Evolutionary conservation across 2,797 vertebrate genomes (phyloP), one percentile per base, ranked within the genome.

Genomic region (Danio albolineatus): DNA sequence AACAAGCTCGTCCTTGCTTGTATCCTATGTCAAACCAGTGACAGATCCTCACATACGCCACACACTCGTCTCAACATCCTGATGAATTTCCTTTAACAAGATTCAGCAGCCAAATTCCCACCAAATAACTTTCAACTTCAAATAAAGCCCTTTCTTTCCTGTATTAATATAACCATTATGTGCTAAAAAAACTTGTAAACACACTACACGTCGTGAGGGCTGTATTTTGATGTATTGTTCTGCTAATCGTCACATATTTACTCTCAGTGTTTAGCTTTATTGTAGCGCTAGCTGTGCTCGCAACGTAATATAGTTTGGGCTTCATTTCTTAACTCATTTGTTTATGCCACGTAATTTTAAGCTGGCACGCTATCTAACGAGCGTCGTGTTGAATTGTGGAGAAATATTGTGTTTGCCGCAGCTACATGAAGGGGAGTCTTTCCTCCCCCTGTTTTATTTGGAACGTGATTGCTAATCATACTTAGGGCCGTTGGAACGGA

Each of bases 381-480:
- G 17, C 21, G 10, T 41, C 17, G 19, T 48, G 59, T 41, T 64
- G 57, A 70, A 57, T 57, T 70, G 77, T 54, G 49, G 41, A 41
- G 72, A 70, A 79, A 51, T 56, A 62, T 75, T 56, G 72, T 17
- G 53, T 62, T 53, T 51, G 56, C 76, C 62, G 10, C 36, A 21
- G 62, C 44, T 43, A 51, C 61, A 49, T 12, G 53, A 60, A 51
- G 38, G 71, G 57, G 72, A 75, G 56, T 36, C 48, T 79, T 57
- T 83, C 77, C 64, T 74, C 62, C 43, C 67, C 59, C 72, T 66
- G 78, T 80, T 76, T 79, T 71, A 76, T 80, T 83, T 76, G 82
- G 82, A 79, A 72, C 72, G 66, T 83, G 78, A 76, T 79, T 76
- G 66, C 82, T 83, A 83, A 83, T 83, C 81, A 82, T 82, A 74